phyloP scores from a whole-genome alignment of 2,113 vertebrate species.

The Polypterus bichir region DNA sequence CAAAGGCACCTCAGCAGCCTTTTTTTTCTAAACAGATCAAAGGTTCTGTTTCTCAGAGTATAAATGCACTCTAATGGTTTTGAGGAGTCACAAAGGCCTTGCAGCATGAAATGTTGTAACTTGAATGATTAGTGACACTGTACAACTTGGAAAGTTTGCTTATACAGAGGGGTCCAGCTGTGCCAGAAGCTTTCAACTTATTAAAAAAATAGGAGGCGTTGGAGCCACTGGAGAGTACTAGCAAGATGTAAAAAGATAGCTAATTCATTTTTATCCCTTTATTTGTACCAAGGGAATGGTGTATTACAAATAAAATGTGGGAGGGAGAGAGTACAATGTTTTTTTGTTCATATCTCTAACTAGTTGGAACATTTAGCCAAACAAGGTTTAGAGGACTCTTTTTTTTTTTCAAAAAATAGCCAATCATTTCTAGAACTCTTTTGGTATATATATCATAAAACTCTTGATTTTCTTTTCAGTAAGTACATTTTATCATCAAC shows the following conservation, averaged over 20 bases:
- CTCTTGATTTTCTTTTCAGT: no score
- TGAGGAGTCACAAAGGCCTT: slow-evolving; percentile 37
- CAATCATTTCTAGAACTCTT: no score
- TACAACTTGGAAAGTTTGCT: slow-evolving; percentile 44
- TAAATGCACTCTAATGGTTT: slow-evolving; percentile 34
- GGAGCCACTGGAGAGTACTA: slow-evolving; percentile 50
- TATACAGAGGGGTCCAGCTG: slow-evolving; percentile 54
- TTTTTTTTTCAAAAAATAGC: no score
- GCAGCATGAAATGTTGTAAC: slow-evolving; percentile 35
- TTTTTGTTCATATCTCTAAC: slow-evolving; percentile 39
- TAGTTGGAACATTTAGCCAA: no score
- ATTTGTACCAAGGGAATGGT: slow-evolving; percentile 52
- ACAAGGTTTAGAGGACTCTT: no score
- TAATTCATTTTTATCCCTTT: slow-evolving; percentile 47
- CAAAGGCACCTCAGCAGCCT: slow-evolving; percentile 40
- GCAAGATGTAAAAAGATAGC: slow-evolving; percentile 58
- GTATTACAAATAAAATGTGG: slow-evolving; percentile 55
- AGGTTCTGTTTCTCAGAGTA: slow-evolving; percentile 40
- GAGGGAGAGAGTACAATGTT: slow-evolving; percentile 41
- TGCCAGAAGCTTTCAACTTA: slow-evolving; percentile 48
- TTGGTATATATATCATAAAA: no score
- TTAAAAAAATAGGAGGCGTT: slow-evolving; percentile 30
- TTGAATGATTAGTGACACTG: slow-evolving; percentile 49
- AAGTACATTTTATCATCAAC: no score
- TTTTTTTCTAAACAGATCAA: slow-evolving; percentile 47